Percentiles rank a stretch among this genome's conserved stretches.
Evolutionary conservation across 2,888 invertebrate species (phyloP).

Genomic region (Pachliopta kotzebuea): DNA sequence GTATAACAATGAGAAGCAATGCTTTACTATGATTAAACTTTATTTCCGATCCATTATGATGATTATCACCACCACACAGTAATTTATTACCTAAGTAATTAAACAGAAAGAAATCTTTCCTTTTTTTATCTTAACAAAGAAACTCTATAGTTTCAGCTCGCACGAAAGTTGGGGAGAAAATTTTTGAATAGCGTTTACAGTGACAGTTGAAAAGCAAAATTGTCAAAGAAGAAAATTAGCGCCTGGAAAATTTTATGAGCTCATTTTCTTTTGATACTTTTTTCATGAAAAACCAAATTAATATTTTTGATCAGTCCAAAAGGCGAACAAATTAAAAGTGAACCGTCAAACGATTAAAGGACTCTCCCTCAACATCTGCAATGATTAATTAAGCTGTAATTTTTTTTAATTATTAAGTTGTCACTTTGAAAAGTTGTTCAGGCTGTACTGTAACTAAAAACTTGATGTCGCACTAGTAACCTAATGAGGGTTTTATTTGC

Average conservation of each 20-base stretch:
- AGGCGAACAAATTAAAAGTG: background rate
- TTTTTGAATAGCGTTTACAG: slow-evolving; percentile 35
- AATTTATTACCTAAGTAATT: background rate
- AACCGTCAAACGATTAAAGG: background rate
- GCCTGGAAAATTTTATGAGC: slow-evolving; percentile 16
- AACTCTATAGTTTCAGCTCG: background rate
- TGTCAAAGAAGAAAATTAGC: slow-evolving; percentile 25
- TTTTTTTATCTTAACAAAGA: background rate
- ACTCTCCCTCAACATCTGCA: background rate
- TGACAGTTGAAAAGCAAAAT: slow-evolving; percentile 39
- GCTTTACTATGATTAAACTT: too few species aligned
- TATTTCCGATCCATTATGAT: too few species aligned
- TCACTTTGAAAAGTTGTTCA: background rate
- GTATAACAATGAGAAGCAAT: too few species aligned
- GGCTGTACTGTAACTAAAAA: background rate
- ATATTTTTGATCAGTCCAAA: background rate
- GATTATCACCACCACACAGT: background rate
- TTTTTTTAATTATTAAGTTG: background rate
- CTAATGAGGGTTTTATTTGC: too few species aligned
- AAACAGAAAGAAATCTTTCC: background rate
- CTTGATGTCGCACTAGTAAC: background rate
- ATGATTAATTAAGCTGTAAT: background rate
- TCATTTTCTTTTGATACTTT: slow-evolving; percentile 2
- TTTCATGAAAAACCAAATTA: slow-evolving; percentile 8
- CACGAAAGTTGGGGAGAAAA: slow-evolving; percentile 30